Evolutionary conservation across 2,113 vertebrate genomes (phyloP), one percentile per base, ranked within the genome.

Genomic region (Sebastes fasciatus): DNA sequence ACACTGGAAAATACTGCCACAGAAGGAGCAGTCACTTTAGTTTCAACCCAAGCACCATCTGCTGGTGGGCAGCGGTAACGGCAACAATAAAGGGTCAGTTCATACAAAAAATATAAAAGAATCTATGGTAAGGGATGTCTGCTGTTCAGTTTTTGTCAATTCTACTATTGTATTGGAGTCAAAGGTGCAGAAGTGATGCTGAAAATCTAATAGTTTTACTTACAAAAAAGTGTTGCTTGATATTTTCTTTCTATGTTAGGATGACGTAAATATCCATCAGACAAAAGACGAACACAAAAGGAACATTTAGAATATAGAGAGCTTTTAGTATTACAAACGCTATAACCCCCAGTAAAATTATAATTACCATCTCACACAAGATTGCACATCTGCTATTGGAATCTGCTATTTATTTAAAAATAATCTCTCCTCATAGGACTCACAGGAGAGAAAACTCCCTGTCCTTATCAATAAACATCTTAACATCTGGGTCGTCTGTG

Each of bases 21-120:
- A 49, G 51, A n/a, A 45, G 8, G 19, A 61, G 12, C n/a, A 2
- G 19, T 26, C 0, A 10, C 10, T 40, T 40, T 48, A 48, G 48
- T 63, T 82, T 67, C 1, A 2, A 12, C 74, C 0, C 1, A 1
- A 8, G 42, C 40, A 19, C 82, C 73, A 23, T 58, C 85, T 83
- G 61, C 17, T 85, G 88, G 10, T 16, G 4, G 5, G 0, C 4
- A n/a, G 26, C 3, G 4, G 58, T 46, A 77, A 67, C 3, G 62
- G 58, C 71, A 72, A 46, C n/a, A 23, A 26, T 8, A 45, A 61
- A 19, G 19, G 13, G 4, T 80, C 48, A 73, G 42, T 45, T 63
- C 45, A 62, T 16, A 2, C 13, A 70, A 43, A 46, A 13, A 23
- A 55, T 3, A 55, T 19, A 6, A 11, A 11, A 23, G 5, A 57